Percentiles rank a stretch among this genome's conserved stretches.
Evolutionary conservation across 2,888 invertebrate species (phyloP).

Genomic region (Rambutsinella grinnellia): DNA sequence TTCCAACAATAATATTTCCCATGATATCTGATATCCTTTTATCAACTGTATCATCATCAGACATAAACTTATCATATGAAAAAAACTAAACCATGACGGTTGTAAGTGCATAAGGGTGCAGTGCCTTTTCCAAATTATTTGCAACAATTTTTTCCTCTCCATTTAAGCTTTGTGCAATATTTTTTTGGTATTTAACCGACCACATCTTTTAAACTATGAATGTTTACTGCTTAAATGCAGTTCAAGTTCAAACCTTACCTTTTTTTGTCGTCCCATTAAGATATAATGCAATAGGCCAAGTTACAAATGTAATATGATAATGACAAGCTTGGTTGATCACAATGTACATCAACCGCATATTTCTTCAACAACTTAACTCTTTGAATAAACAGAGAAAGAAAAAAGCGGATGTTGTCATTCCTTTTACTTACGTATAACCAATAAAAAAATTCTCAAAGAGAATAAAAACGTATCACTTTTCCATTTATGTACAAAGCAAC

Average conservation of each 20-base stretch:
- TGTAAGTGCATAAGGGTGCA: background rate
- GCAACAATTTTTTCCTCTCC: too few relatives aligned
- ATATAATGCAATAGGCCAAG: background rate
- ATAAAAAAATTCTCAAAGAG: background rate
- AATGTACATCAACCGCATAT: background rate
- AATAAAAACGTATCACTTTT: conserved; percentile 14
- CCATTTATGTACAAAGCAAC: conserved; percentile 8
- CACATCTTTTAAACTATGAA: background rate
- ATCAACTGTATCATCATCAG: background rate
- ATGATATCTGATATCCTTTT: background rate
- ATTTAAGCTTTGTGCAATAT: background rate
- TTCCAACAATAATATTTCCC: background rate
- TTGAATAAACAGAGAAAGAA: conserved; percentile 12
- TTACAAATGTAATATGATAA: background rate
- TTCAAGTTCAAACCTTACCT: background rate
- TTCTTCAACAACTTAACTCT: background rate
- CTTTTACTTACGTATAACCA: background rate
- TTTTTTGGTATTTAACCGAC: background rate
- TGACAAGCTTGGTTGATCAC: conserved; percentile 1
- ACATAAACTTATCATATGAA: too few relatives aligned
- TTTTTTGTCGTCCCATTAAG: background rate
- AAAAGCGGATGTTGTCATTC: conserved; percentile 40
- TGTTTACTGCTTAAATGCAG: background rate
- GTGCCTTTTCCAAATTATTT: background rate
- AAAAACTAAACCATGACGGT: too few relatives aligned